phyloP scores from a whole-genome alignment of 2,888 invertebrate species.

The Meghimatium bilineatum region DNA sequence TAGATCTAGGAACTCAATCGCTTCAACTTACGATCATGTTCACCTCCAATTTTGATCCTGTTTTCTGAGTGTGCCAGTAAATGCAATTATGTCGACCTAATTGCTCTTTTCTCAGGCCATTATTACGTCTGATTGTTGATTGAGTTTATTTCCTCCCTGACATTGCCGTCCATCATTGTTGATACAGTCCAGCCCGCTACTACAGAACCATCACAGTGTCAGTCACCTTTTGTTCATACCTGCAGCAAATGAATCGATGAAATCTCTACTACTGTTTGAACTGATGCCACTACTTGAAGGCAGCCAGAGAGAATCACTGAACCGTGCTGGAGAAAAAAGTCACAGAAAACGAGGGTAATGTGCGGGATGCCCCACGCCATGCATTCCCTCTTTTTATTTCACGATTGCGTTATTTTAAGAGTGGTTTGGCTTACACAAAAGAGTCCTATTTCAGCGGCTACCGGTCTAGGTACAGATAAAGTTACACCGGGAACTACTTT shows the following conservation, averaged over 20 bases:
- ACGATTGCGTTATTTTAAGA: not conserved
- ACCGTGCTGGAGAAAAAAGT: constrained; percentile 9
- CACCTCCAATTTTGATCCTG: too few species aligned
- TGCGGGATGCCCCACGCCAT: too few species aligned
- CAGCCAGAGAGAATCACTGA: not conserved
- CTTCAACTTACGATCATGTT: too few species aligned
- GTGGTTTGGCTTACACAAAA: not conserved
- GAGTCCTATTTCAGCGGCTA: not conserved
- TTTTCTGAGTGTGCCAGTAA: too few species aligned
- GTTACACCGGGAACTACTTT: not conserved
- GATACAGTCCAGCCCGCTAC: not conserved
- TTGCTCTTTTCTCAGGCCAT: too few species aligned
- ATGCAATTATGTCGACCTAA: too few species aligned
- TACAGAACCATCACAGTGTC: not conserved
- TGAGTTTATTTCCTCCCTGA: too few species aligned
- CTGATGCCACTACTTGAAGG: not conserved
- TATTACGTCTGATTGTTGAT: too few species aligned
- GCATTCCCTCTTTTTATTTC: not conserved
- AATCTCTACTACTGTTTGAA: constrained; percentile 1
- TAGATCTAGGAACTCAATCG: too few species aligned
- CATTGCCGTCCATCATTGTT: not conserved
- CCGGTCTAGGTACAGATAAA: not conserved
- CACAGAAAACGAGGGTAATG: not conserved
- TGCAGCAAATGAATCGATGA: not conserved
- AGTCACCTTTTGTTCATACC: not conserved